Conservation (phyloP, 2,113 vertebrate genomes). For the Larimichthys polyactis region DNA sequence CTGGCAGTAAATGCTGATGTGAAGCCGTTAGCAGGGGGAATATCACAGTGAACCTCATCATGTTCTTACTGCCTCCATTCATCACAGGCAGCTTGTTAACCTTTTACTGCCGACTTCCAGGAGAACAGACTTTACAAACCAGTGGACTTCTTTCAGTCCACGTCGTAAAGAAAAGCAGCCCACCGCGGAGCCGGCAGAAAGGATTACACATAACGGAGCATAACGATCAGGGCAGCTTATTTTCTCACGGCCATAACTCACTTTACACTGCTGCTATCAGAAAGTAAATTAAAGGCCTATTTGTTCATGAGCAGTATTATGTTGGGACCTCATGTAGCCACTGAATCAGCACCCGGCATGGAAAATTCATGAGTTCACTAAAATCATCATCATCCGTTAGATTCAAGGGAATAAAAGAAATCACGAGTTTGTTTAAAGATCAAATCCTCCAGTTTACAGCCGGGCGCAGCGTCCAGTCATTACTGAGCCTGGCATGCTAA, state of each 20-base stretch:
- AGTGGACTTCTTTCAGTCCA: slow-evolving; percentile 19
- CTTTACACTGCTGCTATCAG: slow-evolving; percentile 34
- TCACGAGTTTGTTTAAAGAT: neutral
- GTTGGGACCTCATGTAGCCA: slow-evolving; percentile 1
- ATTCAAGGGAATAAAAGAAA: neutral
- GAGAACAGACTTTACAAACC: slow-evolving; percentile 50
- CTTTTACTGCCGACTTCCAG: slow-evolving; percentile 59
- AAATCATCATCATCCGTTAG: neutral
- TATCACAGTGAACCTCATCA: slow-evolving; percentile 52
- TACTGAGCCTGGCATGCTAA: no score
- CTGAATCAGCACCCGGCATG: neutral
- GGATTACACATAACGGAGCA: slow-evolving; percentile 55
- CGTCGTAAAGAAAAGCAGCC: slow-evolving; percentile 30
- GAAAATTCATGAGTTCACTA: neutral
- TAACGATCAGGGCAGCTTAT: slow-evolving; percentile 59
- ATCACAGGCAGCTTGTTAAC: slow-evolving; percentile 60
- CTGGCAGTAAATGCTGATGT: slow-evolving; percentile 53
- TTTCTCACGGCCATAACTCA: slow-evolving; percentile 52
- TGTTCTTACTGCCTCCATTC: slow-evolving; percentile 49
- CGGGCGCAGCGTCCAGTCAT: no score
- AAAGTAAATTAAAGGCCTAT: slow-evolving; percentile 50
- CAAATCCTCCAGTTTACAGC: neutral
- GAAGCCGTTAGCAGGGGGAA: slow-evolving; percentile 56
- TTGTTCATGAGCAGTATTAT: slow-evolving; percentile 35
- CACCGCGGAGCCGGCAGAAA: neutral